phyloP scores from a whole-genome alignment of 2,113 vertebrate genomes.

The Thomomys bottae region DNA sequence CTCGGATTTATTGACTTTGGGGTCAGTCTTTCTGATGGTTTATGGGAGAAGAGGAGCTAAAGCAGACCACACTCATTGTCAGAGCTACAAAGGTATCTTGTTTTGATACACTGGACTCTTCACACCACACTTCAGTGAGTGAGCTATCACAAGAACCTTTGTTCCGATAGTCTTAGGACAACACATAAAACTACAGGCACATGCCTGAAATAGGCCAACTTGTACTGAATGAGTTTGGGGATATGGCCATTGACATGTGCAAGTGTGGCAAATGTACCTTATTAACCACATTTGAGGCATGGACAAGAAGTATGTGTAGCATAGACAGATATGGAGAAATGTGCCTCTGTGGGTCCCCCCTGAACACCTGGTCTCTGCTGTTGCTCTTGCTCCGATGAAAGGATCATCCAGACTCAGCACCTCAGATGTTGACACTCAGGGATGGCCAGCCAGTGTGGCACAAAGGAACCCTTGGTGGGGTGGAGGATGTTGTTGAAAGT shows the following conservation, averaged over 20 bases:
- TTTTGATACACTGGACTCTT: no score
- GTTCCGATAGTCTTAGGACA: background rate
- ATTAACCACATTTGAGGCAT: background rate
- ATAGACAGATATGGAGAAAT: background rate
- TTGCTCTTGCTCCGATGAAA: background rate
- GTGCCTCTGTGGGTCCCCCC: background rate
- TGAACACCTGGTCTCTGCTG: background rate
- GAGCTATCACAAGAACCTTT: background rate
- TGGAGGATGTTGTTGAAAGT: background rate
- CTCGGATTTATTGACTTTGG: background rate
- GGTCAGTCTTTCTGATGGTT: background rate
- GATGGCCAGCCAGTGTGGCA: background rate
- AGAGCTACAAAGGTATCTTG: background rate
- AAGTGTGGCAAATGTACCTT: background rate
- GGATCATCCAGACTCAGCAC: background rate
- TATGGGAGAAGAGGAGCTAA: background rate
- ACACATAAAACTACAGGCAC: background rate
- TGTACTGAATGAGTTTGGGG: background rate
- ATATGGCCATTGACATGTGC: background rate
- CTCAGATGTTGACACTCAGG: background rate
- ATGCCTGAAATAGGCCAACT: background rate
- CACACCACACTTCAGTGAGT: background rate
- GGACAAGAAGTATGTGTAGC: no score
- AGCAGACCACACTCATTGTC: background rate
- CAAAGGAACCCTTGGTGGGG: background rate